Evolutionary conservation across 2,113 vertebrate genomes (phyloP).

Genomic region (Periophthalmus modestus): DNA sequence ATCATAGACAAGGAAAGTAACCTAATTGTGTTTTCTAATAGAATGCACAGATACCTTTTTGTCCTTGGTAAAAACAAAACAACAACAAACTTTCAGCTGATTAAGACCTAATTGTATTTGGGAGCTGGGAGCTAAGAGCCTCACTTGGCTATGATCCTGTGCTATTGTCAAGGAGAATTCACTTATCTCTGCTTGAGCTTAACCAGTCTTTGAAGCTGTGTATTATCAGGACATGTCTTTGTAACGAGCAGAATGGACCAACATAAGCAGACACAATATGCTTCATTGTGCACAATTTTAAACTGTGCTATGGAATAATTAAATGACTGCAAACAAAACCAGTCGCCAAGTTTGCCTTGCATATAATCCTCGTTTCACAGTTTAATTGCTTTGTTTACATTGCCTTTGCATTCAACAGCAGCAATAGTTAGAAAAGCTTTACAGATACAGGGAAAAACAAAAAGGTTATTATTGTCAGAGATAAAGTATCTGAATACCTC

Average conservation of each 20-base stretch:
- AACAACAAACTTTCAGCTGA: conserved; percentile 34
- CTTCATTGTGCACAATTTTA: conserved; percentile 17
- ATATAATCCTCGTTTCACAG: conserved; percentile 23
- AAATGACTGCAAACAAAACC: conserved; percentile 45
- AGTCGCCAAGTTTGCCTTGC: conserved; percentile 17
- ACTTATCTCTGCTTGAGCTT: conserved; percentile 51
- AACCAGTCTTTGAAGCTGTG: conserved; percentile 42
- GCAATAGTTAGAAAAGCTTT: background rate
- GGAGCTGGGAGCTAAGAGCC: conserved; percentile 28
- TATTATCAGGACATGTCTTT: conserved; percentile 37
- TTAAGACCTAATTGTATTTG: conserved; percentile 42
- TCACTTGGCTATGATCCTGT: conserved; percentile 35
- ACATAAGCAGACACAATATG: conserved; percentile 37
- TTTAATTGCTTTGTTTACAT: conserved; percentile 5
- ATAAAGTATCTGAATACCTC: background rate
- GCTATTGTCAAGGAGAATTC: conserved; percentile 51
- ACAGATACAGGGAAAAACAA: background rate
- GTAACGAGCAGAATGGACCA: conserved; percentile 6
- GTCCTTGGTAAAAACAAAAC: conserved; percentile 19
- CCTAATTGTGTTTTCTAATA: conserved; percentile 37
- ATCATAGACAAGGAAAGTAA: background rate
- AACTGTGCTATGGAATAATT: conserved; percentile 27
- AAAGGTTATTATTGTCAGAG: background rate
- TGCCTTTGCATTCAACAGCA: background rate
- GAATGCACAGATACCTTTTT: conserved; percentile 21